Percentiles rank a stretch among this genome's conserved stretches.
Evolutionary conservation across 2,797 vertebrate species (phyloP).

Genomic region (Paedocypris micromegethes): DNA sequence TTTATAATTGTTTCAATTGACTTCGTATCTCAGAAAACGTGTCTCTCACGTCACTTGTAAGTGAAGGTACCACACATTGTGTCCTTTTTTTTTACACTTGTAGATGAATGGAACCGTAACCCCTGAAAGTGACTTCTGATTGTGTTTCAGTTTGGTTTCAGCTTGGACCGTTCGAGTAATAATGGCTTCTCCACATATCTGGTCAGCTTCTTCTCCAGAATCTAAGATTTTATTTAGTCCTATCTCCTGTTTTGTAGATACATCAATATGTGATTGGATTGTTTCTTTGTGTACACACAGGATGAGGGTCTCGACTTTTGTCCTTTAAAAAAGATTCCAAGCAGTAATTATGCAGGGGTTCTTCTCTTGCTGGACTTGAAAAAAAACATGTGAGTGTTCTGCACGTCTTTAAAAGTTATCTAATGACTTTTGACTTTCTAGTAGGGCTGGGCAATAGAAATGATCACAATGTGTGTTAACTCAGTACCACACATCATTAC

Average conservation of each 20-base stretch:
- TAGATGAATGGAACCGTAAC: too few species aligned
- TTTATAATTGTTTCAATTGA: too few species aligned
- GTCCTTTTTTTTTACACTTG: too few species aligned
- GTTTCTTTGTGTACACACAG: slow-evolving; percentile 51
- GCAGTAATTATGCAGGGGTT: slow-evolving; percentile 63
- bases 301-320: slow-evolving; percentile 78
- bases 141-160: slow-evolving; percentile 73
- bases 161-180: slow-evolving; percentile 74
- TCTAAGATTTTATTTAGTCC: neutral
- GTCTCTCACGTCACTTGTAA: too few species aligned
- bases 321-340: slow-evolving; percentile 67
- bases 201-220: slow-evolving; percentile 52
- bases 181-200: slow-evolving; percentile 79
- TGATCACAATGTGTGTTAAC: too few species aligned
- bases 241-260: neutral
- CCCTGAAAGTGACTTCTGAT: neutral
- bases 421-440: neutral
- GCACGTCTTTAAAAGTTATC: neutral
- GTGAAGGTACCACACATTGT: too few species aligned
- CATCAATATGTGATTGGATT: neutral
- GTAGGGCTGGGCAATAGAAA: too few species aligned
- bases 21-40: too few species aligned
- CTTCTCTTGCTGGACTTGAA: slow-evolving; percentile 70
- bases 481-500: too few species aligned
- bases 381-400: slow-evolving; percentile 62